Base-by-base conservation (phyloP, 92 coral and sea anemone species). In the Umimayanthus chanpuru region DNA sequence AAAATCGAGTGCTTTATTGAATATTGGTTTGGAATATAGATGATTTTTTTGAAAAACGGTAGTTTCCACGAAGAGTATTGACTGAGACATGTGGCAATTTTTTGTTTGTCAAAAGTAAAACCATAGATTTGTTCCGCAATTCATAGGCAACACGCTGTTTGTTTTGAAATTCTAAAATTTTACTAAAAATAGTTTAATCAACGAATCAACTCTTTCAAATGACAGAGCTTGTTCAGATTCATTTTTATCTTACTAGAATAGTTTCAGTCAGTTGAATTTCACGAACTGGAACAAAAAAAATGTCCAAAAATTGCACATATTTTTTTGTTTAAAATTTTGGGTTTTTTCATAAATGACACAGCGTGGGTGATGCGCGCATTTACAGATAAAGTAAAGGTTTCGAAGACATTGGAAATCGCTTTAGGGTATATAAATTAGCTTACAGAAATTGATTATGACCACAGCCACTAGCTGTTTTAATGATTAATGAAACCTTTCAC, bases 91-190 rank as follows among this genome's bases (percentile, higher is more conserved):
- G 76, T 10, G 5, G 76, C 44, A 47, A 40, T 73, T 36, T 15
- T 72, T 30, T 72, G 21, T 73, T 36, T 36, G 8, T 73, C 78
- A 73, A 14, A 9, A 32, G 20, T 15, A 23, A 32, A 40, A 7
- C 12, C 78, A 15, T 21, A 36, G 79, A 23, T 39, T 32, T 20
- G 47, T 75, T 75, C 44, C 18, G n/a, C 44, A 73, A 36, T 73
- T 16, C 47, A 32, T 36, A 15, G 50, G 79, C 76, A 71, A 10
- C 76, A 75, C 44, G 78, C 78, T 73, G 78, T 36, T 28, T 73
- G 47, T 38, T 18, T 75, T 43, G 12, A 16, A 75, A 14, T 7
- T 75, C 41, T 26, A 75, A 75, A 18, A 75, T 16, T 12, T 10
- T 20, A 75, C 28, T 38, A 61, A 61, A 61, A 61, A 61, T 20